Evolutionary conservation across 1,140 invertebrate species (phyloP), one percentile per base, ranked within the genome.

Genomic region (Melitaea cinxia): DNA sequence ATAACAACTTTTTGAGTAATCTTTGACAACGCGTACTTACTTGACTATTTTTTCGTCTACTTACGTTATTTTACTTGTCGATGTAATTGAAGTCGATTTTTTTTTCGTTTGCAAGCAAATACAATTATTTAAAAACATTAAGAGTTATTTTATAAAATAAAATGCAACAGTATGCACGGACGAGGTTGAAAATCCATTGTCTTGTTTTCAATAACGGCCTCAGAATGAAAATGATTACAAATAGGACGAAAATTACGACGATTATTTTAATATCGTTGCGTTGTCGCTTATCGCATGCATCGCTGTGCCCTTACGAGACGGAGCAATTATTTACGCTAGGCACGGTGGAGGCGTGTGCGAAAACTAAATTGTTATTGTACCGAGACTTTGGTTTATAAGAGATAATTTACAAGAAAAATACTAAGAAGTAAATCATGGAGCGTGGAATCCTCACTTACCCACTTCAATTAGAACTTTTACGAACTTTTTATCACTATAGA

Each of bases 281-380:
- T 45, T 52, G 57, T 59, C 60, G 60, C 65, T 68, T 68, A 68
- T 68, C 66, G 59, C 30, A 52, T 45, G 35, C 54, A 50, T 65
- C 63, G 14, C 12, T 10, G 50, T 33, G 33, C 55, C 37, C 45
- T 57, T 58, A 56, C 60, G 42, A 47, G 42, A 47, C 42, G 42
- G 9, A 6, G 12, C 9, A 28, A 64, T 68, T 68, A 68, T 63
- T 54, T 60, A 63, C 66, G 66, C 66, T 21, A 68, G 35, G 12
- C 39, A 4, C 47, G 7, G 15, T 19, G 42, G 9, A 33, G 26
- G n/a, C 37, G 53, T 23, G 23, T 37, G 21, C 62, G 15, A 30
- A 15, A 57, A 50, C 21, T 52, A 50, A 39, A 55, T 30, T 50
- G 24, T 49, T 65, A 42, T 9, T 45, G 55, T 47, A 9, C 15